Base-by-base conservation (phyloP, 2,113 vertebrate species). In the Hirundichthys speculiger region DNA sequence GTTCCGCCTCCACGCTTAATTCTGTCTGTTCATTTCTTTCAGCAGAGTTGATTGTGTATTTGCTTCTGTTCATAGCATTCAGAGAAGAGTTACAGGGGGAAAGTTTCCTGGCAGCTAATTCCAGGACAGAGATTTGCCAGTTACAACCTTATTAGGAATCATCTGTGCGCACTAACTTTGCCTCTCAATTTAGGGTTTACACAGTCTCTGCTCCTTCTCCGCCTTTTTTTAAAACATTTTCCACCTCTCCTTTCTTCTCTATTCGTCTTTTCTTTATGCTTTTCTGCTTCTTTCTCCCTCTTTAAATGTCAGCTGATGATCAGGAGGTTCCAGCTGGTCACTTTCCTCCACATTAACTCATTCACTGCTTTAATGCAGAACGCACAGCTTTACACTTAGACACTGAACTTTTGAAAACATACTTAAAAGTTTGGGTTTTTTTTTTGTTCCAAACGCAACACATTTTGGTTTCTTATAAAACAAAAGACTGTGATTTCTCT, bases 131-230 rank as follows among this genome's bases (percentile, higher is more conserved):
- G 73, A 38, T 78, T 78, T 77, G 89, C 87, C 84, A 80, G 86
- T 90, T 89, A 72, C 90, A 90, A 55, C 92, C 93, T 91, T 93
- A 93, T 93, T 93, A 93, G 93, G 93, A 92, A 91, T 93, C 89
- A 82, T 87, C 77, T 69, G 83, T 46, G 73, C 81, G 69, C 72
- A 51, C 77, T 66, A 72, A 78, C 76, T 70, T 79, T 22, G 64
- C 50, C 78, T 83, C 89, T 82, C 73, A 77, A 82, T 85, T 83
- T 77, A 71, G 73, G 77, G 78, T 80, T 86, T 86, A 56, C 72
- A 79, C 81, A 79, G 72, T 48, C 79, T 62, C 72, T 49, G 51
- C 48, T 47, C 42, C 47, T 50, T 81, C 71, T 68, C 63, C 61
- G 52, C 22, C 46, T 27, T 16, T 16, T 55, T 70, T 64, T 49